These are phyloP conservation scores for Orchestes rusci DNA, from an alignment of 2,888 invertebrate genomes.

Conservation along the genomic window DNA sequence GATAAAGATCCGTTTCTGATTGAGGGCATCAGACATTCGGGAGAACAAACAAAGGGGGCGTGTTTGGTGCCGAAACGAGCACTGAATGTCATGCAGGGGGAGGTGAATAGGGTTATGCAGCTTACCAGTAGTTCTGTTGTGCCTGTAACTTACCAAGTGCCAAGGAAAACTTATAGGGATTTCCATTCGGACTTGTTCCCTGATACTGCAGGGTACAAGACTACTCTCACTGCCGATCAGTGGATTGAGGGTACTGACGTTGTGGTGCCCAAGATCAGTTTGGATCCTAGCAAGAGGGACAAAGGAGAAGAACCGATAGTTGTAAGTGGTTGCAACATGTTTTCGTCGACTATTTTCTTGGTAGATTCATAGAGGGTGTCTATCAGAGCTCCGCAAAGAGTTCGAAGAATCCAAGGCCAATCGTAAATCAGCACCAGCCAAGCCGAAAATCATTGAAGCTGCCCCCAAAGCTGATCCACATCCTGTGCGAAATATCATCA, in stretches of 20 bases:
- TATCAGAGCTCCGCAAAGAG: constrained; percentile 47
- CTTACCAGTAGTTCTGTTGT: constrained; percentile 79
- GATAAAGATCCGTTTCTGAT: constrained; percentile 86
- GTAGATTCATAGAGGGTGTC: constrained; percentile 54
- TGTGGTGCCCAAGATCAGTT: constrained; percentile 71
- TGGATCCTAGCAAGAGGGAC: constrained; percentile 70
- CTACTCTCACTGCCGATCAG: constrained; percentile 69
- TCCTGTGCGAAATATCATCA: constrained; percentile 52
- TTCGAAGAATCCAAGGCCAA: constrained; percentile 43
- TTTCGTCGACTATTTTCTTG: neutral
- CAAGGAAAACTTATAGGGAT: constrained; percentile 52
- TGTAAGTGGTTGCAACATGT: constrained; percentile 43
- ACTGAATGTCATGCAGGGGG: constrained; percentile 93
- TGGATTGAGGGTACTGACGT: constrained; percentile 76
- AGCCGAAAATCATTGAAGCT: constrained; percentile 45
- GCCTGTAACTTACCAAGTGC: constrained; percentile 83
- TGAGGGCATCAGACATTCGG: constrained; percentile 79
- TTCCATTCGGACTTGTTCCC: constrained; percentile 94
- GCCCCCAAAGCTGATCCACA: constrained; percentile 45
- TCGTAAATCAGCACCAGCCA: constrained; percentile 40
- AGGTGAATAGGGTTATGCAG: constrained; percentile 86
- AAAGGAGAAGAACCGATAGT: constrained; percentile 55
- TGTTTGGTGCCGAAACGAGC: constrained; percentile 88
- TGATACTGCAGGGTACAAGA: constrained; percentile 74
- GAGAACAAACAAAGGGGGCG: constrained; percentile 94